phyloP scores from a whole-genome alignment of 2,797 vertebrate genomes.

The Dryobates pubescens region DNA sequence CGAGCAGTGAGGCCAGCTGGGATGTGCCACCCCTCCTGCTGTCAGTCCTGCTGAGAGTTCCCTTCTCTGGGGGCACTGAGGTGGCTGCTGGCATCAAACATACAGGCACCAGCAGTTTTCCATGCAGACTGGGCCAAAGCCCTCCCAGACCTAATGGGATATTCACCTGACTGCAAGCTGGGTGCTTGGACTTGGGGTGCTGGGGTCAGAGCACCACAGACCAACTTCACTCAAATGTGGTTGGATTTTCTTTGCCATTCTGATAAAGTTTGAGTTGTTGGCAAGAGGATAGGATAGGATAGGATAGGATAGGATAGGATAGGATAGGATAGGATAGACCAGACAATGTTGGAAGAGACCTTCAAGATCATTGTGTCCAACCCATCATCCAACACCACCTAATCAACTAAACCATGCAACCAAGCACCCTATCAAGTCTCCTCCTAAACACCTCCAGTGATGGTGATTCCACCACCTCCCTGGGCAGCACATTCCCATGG shows the following conservation, averaged over 20 bases:
- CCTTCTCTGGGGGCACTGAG: neutral
- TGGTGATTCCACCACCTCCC: too few relatives aligned
- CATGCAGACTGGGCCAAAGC: neutral
- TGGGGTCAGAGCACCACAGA: neutral
- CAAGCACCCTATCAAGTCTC: too few relatives aligned
- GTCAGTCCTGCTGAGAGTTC: neutral
- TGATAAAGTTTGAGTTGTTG: neutral
- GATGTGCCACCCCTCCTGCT: fast-evolving
- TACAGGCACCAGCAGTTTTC: neutral
- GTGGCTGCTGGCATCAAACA: neutral
- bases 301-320: too few relatives aligned
- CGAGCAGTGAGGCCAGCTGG: neutral
- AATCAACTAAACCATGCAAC: too few relatives aligned
- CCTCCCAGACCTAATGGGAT: neutral
- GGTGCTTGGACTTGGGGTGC: neutral
- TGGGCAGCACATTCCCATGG: too few relatives aligned
- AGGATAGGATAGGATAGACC: too few relatives aligned
- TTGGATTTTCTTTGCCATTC: neutral
- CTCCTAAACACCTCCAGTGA: too few relatives aligned
- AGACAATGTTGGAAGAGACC: too few relatives aligned
- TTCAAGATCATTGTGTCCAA: too few relatives aligned
- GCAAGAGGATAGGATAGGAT: too few relatives aligned
- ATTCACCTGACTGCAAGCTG: neutral
- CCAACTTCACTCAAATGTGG: neutral
- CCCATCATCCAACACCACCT: too few relatives aligned